These are phyloP conservation scores for Amphiprion ocellaris DNA, from an alignment of 2,113 vertebrate species.

Conservation along the genomic window DNA sequence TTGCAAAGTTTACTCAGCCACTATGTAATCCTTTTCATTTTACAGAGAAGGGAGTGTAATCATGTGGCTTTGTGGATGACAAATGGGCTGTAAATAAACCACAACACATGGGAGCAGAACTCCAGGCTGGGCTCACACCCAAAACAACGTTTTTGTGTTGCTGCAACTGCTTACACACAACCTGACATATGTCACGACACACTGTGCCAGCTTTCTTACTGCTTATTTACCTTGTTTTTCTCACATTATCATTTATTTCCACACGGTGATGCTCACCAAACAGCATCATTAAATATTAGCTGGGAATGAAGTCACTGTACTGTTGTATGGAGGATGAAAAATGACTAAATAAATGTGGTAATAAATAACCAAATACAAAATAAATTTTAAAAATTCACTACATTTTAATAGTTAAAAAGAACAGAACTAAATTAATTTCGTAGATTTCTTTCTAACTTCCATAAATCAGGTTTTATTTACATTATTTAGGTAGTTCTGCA, in stretches of 20 bases:
- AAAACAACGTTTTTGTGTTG: slow-evolving; percentile 15
- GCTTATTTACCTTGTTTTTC: background rate
- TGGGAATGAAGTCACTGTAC: no score
- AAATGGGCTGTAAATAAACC: slow-evolving; percentile 38
- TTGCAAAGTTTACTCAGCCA: slow-evolving; percentile 20
- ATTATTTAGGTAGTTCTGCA: no score
- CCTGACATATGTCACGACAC: slow-evolving; percentile 26
- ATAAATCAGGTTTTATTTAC: no score
- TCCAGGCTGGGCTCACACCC: slow-evolving; percentile 34
- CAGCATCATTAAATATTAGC: no score
- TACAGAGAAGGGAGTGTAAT: slow-evolving; percentile 12
- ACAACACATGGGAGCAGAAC: slow-evolving; percentile 39
- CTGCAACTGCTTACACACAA: slow-evolving; percentile 16
- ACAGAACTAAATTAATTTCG: no score
- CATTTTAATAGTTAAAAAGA: no score
- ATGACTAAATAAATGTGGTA: no score
- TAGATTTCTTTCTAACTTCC: no score
- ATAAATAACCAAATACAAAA: no score
- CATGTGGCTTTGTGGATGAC: slow-evolving; percentile 28
- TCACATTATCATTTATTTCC: background rate
- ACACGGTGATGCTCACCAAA: no score
- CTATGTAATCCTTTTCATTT: slow-evolving; percentile 12
- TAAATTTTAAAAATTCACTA: no score
- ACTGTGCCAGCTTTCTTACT: background rate
- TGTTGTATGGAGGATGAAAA: no score